Evolutionary conservation across 1,140 invertebrate genomes (phyloP).

Genomic region (Dendroctonus valens): DNA sequence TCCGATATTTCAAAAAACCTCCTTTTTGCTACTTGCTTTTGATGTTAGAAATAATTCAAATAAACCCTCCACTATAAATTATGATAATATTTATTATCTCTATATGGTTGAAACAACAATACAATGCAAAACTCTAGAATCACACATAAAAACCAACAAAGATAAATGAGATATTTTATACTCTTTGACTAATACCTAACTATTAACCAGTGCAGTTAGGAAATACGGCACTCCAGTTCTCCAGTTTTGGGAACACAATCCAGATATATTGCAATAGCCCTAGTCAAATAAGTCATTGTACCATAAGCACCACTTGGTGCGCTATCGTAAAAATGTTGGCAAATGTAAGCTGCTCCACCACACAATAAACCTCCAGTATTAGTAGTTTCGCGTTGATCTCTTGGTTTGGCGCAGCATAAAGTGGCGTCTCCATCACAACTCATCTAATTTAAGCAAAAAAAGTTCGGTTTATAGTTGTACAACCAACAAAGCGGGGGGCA

Average conservation of each 20-base stretch:
- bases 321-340: slow-evolving; percentile 96
- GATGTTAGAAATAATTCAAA: no score
- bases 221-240: slow-evolving; percentile 78
- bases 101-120: not conserved
- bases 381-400: slow-evolving; percentile 60
- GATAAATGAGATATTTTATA: no score
- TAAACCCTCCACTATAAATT: no score
- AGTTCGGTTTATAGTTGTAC: no score
- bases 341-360: slow-evolving; percentile 90
- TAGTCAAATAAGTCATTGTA: slow-evolving; percentile 96
- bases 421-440: slow-evolving; percentile 85
- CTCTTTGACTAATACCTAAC: not conserved
- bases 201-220: slow-evolving; percentile 49
- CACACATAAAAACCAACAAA: not conserved
- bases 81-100: no score
- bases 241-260: slow-evolving; percentile 74
- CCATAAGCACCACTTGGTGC: slow-evolving; percentile 96
- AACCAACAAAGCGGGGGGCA: no score
- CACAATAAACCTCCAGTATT: slow-evolving; percentile 71
- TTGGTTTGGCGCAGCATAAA: slow-evolving; percentile 81
- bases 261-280: slow-evolving; percentile 74
- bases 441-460: slow-evolving; percentile 58
- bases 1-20: no score
- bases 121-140: slow-evolving; percentile 1
- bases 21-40: no score